These are phyloP conservation scores for Onychostruthus taczanowskii DNA, from an alignment of 2,113 vertebrate genomes.

Conservation along the genomic window DNA sequence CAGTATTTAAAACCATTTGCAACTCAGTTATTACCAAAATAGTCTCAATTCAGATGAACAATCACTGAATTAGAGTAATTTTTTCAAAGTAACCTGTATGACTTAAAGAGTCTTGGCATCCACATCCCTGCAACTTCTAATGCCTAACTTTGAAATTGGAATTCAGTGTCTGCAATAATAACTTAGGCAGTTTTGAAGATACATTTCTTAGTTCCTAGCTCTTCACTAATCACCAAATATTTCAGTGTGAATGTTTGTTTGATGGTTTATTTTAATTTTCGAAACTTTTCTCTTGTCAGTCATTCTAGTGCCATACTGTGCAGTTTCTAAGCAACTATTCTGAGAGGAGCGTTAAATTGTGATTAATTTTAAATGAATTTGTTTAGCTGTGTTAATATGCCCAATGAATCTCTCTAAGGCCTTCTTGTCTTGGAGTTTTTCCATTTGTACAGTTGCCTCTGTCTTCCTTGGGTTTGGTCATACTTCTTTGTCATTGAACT, in stretches of 20 bases:
- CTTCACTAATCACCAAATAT: neutral
- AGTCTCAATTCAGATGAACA: neutral
- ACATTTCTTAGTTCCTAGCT: neutral
- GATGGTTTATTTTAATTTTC: slow-evolving; percentile 28
- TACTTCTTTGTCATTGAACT: slow-evolving; percentile 35
- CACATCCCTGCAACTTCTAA: neutral
- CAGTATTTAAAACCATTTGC: neutral
- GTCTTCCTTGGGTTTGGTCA: slow-evolving; percentile 47
- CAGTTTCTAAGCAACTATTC: slow-evolving; percentile 20
- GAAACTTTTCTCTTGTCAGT: slow-evolving; percentile 11
- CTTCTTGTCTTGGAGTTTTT: slow-evolving; percentile 56
- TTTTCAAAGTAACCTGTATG: neutral
- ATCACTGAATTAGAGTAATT: neutral
- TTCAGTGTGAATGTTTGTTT: slow-evolving; percentile 37
- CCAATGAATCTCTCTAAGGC: slow-evolving; percentile 57
- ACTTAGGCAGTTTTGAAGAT: neutral
- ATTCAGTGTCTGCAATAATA: neutral
- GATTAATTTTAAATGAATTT: slow-evolving; percentile 34
- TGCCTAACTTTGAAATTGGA: slow-evolving; percentile 11
- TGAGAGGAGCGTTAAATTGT: slow-evolving; percentile 34
- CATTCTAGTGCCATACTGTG: slow-evolving; percentile 20
- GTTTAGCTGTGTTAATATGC: slow-evolving; percentile 35
- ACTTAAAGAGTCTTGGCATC: neutral
- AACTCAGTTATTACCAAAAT: neutral
- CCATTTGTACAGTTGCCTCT: slow-evolving; percentile 45